Evolutionary conservation across 1,140 invertebrate species (phyloP), one percentile per base, ranked within the genome.

Genomic region (Campoletis sonorensis): DNA sequence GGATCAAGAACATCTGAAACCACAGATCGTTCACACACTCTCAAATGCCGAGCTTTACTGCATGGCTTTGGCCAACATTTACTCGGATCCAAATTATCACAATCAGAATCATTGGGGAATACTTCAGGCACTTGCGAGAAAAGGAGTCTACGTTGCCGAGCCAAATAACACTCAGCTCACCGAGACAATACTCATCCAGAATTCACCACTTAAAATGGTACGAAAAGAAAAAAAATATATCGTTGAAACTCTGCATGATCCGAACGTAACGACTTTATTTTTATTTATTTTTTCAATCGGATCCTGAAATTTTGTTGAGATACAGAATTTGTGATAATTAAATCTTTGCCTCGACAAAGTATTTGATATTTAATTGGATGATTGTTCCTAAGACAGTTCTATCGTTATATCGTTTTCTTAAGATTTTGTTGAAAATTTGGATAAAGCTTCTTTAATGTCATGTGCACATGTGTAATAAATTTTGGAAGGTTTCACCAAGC

Each of bases 31-130:
- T 58, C 97, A 98, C 86, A 95, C 95, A 33, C 93, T 99, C 85
- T 97, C 97, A 82, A 99, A 97, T 93, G 98, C 98, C 82, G 98
- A 99, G 91, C 93, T 99, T 23, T 99, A 99, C 93, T 98, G 98
- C 92, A 94, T 98, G 90, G 98, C 98, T 68, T 93, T 99, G 90
- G 96, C 97, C 84, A 98, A 98, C 93, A 98, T 99, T 91, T 99
- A 99, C 92, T 97, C 97, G 72, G 98, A 99, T 93, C 97, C 97
- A 79, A 98, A 98, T 92, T 98, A 98, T 92, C 96, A 98, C 92
- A 97, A 97, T 93, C 94, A 98, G 82, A 98, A 98, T 93, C 98
- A 99, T 92, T 97, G 96, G 94, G 97, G 97, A 87, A 97, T 98
- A 85, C 94, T 98, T 86, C 97, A 98, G 93, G 97, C 97, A 77